These are phyloP conservation scores for Chelon labrosus DNA, from an alignment of 2,797 vertebrate genomes.

Conservation along the genomic window DNA sequence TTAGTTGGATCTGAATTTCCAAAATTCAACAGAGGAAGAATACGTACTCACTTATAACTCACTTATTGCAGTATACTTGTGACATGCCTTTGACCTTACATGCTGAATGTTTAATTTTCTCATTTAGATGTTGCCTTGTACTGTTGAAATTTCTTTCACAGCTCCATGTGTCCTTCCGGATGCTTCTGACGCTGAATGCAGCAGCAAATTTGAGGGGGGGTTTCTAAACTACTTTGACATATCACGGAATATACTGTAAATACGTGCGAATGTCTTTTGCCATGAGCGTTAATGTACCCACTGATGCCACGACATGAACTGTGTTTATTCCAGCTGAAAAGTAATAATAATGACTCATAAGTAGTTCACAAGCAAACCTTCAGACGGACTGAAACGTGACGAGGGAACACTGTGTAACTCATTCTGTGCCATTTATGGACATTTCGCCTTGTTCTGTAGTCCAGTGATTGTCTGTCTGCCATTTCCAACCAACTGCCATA, in stretches of 20 bases:
- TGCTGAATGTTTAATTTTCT: slow-evolving; percentile 63
- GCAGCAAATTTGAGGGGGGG: slow-evolving; percentile 56
- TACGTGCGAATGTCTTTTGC: slow-evolving; percentile 60
- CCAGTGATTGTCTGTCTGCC: slow-evolving; percentile 56
- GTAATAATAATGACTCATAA: slow-evolving; percentile 49
- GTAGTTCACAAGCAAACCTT: slow-evolving; percentile 71
- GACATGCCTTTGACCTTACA: slow-evolving; percentile 72
- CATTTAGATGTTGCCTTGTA: slow-evolving; percentile 56
- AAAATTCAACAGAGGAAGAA: slow-evolving; percentile 17
- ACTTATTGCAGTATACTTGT: slow-evolving; percentile 66
- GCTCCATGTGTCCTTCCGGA: slow-evolving; percentile 41
- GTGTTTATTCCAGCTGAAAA: slow-evolving; percentile 50
- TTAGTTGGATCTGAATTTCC: slow-evolving; percentile 22
- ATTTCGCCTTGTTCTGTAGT: slow-evolving; percentile 44
- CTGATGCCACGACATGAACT: slow-evolving; percentile 48
- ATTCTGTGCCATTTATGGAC: slow-evolving; percentile 34
- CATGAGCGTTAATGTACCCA: slow-evolving; percentile 56
- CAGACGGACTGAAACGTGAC: slow-evolving; percentile 52
- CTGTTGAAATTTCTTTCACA: slow-evolving; percentile 54
- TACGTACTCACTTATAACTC: slow-evolving; percentile 27
- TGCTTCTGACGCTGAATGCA: slow-evolving; percentile 46
- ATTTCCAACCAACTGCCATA: slow-evolving; percentile 72
- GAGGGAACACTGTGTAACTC: slow-evolving; percentile 56
- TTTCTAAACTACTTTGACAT: slow-evolving; percentile 57
- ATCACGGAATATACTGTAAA: slow-evolving; percentile 61